phyloP scores from a whole-genome alignment of 2,888 invertebrate genomes.

The Amiota communis region DNA sequence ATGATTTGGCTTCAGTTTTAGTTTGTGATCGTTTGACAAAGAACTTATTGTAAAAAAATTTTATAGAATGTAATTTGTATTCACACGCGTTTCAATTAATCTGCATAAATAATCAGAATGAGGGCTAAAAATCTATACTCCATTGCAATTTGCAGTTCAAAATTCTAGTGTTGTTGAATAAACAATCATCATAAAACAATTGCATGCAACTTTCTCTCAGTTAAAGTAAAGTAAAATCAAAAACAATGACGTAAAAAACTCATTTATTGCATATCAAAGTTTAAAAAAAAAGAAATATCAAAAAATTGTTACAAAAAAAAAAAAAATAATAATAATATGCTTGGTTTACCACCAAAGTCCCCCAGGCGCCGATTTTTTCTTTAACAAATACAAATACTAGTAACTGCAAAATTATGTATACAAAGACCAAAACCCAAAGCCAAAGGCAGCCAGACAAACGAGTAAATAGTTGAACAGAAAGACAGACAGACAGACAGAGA shows the following conservation, averaged over 20 bases:
- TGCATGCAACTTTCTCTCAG: constrained; percentile 17
- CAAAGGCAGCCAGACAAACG: neutral
- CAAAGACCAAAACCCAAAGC: neutral
- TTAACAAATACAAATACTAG: no score
- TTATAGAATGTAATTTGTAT: constrained; percentile 17
- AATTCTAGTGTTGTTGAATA: no score
- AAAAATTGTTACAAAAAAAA: constrained; percentile 1
- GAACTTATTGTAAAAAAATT: constrained; percentile 16
- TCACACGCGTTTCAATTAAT: constrained; percentile 13
- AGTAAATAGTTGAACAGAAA: neutral
- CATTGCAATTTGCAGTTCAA: no score
- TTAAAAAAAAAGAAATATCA: neutral
- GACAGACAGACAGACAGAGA: neutral
- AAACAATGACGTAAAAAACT: constrained; percentile 3
- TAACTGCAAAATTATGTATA: constrained; percentile 13
- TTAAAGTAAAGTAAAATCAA: constrained; percentile 10
- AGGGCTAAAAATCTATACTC: no score
- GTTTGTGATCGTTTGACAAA: constrained; percentile 4
- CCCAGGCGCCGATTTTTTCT: no score
- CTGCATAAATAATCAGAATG: no score
- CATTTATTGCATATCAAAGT: constrained; percentile 10
- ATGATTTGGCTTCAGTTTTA: neutral
- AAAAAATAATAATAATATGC: no score
- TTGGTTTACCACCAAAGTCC: no score
- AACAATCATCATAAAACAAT: neutral